A percentile compares a stretch with the other conserved stretches of the same genome.
phyloP scores from a whole-genome alignment of 1,140 invertebrate species.

The Panonychus citri region DNA sequence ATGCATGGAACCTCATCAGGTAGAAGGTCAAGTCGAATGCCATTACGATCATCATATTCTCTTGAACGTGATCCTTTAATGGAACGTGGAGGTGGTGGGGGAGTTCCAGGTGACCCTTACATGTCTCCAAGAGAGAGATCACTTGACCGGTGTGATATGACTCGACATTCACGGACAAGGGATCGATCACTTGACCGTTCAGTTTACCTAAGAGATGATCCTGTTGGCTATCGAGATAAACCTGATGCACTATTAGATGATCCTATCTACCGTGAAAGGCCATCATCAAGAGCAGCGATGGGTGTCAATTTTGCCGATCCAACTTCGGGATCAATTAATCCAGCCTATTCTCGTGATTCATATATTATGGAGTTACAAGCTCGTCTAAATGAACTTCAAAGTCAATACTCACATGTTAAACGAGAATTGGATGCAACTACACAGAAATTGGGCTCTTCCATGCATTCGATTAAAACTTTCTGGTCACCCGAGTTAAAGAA shows the following conservation, averaged over 20 bases:
- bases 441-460: slow-evolving; percentile 90
- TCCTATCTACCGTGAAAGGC: background rate
- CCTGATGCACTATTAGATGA: background rate
- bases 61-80: slow-evolving; percentile 36
- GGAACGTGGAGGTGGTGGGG: slow-evolving; percentile 34
- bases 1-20: background rate
- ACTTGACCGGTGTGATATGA: slow-evolving; percentile 17
- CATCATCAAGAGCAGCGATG: too few species aligned
- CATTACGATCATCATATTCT: slow-evolving; percentile 41
- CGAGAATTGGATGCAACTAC: slow-evolving; percentile 89
- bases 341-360: slow-evolving; percentile 9
- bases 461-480: slow-evolving; percentile 99
- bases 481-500: slow-evolving; percentile 99
- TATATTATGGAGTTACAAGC: slow-evolving; percentile 69
- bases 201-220: slow-evolving; percentile 7
- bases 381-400: slow-evolving; percentile 78
- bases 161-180: slow-evolving; percentile 16
- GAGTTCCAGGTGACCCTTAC: slow-evolving; percentile 34
- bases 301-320: background rate
- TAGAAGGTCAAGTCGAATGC: slow-evolving; percentile 16
- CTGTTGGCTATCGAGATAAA: background rate
- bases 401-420: slow-evolving; percentile 85
- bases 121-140: slow-evolving; percentile 34
- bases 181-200: slow-evolving; percentile 35
- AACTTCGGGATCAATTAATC: background rate